Evolutionary conservation across 2,888 invertebrate genomes (phyloP).

Genomic region (Drosophila aldrichi): DNA sequence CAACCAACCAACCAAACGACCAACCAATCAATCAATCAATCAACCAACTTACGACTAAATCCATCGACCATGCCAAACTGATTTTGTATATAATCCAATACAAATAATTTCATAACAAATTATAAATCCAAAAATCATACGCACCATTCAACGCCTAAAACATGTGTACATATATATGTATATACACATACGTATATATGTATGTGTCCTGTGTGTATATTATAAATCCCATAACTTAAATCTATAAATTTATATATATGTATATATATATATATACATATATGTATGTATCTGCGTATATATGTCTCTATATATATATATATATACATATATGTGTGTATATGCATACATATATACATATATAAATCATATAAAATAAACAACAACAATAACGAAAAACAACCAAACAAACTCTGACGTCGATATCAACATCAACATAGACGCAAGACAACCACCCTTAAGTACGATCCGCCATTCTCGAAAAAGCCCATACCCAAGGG

Average conservation of each 20-base stretch:
- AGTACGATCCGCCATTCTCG: constrained; percentile 94
- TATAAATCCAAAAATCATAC: constrained; percentile 60
- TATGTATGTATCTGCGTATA: constrained; percentile 28
- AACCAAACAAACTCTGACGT: constrained; percentile 55
- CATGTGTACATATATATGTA: constrained; percentile 29
- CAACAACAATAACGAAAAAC: constrained; percentile 52
- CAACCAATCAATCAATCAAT: constrained; percentile 1
- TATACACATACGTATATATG: constrained; percentile 28
- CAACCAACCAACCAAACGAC: constrained; percentile 23
- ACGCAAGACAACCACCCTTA: constrained; percentile 95
- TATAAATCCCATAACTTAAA: constrained; percentile 39
- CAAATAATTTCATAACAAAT: constrained; percentile 55
- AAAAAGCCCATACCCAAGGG: constrained; percentile 93
- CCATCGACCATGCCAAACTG: constrained; percentile 47
- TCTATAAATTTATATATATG: constrained; percentile 22
- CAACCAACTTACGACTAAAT: constrained; percentile 37
- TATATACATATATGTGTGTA: constrained; percentile 50
- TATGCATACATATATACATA: constrained; percentile 37
- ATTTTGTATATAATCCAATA: constrained; percentile 53
- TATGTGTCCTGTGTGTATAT: constrained; percentile 66
- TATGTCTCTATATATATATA: constrained; percentile 48
- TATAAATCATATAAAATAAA: constrained; percentile 67
- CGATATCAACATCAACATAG: constrained; percentile 85
- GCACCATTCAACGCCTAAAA: constrained; percentile 64
- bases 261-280: constrained; percentile 46